A percentile compares a stretch with the other conserved stretches of the same genome.
These are phyloP conservation scores for Seira musarum DNA, from an alignment of 2,888 invertebrate species.

Conservation along the genomic window DNA sequence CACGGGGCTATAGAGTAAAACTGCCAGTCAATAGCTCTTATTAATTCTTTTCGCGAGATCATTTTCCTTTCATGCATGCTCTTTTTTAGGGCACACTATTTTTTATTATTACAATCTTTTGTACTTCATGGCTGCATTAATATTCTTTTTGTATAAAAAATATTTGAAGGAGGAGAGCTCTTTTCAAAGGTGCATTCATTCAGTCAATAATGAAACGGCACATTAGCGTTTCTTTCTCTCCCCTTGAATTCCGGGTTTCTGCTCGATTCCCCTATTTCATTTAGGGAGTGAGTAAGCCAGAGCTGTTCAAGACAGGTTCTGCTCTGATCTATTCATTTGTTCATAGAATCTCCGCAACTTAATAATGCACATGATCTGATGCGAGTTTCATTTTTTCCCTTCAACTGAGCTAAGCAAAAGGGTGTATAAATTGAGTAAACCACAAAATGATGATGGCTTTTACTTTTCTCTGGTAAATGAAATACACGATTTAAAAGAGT, in stretches of 20 bases:
- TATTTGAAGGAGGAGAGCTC: not conserved
- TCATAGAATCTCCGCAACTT: not conserved
- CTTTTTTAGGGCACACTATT: not conserved
- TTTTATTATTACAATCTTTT: not conserved
- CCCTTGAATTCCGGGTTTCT: not conserved
- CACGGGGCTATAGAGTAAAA: not conserved
- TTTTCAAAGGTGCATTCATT: not conserved
- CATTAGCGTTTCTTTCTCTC: not conserved
- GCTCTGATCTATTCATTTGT: not conserved
- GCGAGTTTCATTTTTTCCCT: not conserved
- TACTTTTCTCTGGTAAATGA: too few relatives aligned
- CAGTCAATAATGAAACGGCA: not conserved
- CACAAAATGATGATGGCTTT: not conserved
- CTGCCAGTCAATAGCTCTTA: constrained; percentile 36
- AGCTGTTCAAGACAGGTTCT: not conserved
- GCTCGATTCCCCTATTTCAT: not conserved
- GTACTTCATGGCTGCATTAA: not conserved
- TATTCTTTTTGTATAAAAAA: not conserved
- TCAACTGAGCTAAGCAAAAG: not conserved
- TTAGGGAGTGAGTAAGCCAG: not conserved
- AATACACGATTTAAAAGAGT: too few relatives aligned
- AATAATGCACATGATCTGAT: not conserved
- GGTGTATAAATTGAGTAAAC: not conserved
- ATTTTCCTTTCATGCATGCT: constrained; percentile 13
- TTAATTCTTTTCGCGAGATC: constrained; percentile 34